Base-by-base conservation (phyloP, 2,797 vertebrate species). In the Macropus fuliginosus region DNA sequence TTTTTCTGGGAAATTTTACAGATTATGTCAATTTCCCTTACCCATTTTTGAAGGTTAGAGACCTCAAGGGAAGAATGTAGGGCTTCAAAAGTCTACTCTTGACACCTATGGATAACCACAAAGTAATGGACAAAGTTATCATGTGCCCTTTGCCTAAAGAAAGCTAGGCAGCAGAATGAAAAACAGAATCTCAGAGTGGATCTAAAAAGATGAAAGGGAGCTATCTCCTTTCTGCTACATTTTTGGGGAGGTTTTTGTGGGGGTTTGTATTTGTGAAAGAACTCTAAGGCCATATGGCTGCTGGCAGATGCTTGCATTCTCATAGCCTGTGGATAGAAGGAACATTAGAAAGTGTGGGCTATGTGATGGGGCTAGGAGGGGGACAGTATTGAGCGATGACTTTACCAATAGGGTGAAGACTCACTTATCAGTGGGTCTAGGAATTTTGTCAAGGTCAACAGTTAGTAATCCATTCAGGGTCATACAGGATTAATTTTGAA, bases 301-400 rank as follows among this genome's bases (percentile, higher is more conserved):
- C 54, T 21, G 62, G 34, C 12, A 40, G 91, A 93, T 81, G 55
- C 96, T 57, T 94, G 95, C 94, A 95, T 96, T 97, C 66, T 89
- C 40, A 91, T 93, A 93, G 56, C 93, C 95, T 97, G 95, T 93
- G 66, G 95, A 93, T 94, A 34, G 13, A 94, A 94, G 74, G 93
- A 97, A 95, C 91, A 94, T 93, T 95, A 93, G 96, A 97, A 96
- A 97, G 89, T 0, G 94, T 97, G 97, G 94, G 97, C 92, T 97
- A 96, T 92, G 56, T 96, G 95, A 96, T 94, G 91, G 92, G 89
- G 90, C 27, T 87, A 93, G 92, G 90, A 56, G 40, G 89, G 91
- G 90, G 90, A 91, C 94, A 91, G 89, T 55, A 81, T 92, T 91
- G 59, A 3, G 55, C 57, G 95, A 94, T 91, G 91, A 91, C 57